Percentiles rank a stretch among this genome's conserved stretches.
These are phyloP conservation scores for Dascyllus trimaculatus DNA, from an alignment of 2,113 vertebrate species.

Conservation along the genomic window DNA sequence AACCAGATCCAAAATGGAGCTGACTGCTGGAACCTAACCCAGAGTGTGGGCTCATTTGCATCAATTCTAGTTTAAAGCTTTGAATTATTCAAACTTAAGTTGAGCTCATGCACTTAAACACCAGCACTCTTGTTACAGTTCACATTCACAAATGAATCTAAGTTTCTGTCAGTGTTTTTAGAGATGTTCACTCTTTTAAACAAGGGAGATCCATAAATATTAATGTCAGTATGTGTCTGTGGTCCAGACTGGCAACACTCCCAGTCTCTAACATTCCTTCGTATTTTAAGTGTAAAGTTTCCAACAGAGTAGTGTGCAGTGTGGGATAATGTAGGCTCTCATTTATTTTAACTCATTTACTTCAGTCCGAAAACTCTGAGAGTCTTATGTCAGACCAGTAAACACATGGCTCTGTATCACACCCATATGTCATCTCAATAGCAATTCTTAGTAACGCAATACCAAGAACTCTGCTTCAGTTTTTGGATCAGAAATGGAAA, in stretches of 20 bases:
- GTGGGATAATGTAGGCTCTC: background rate
- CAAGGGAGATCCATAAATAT: no score
- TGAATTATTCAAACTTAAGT: constrained; percentile 47
- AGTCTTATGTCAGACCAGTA: constrained; percentile 30
- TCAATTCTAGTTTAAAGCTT: constrained; percentile 15
- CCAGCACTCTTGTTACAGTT: constrained; percentile 19
- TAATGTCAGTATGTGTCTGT: no score
- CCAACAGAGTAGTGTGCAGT: background rate
- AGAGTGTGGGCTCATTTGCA: background rate
- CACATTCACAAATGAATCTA: constrained; percentile 12
- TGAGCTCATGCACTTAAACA: background rate
- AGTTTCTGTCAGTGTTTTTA: background rate
- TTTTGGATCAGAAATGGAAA: constrained; percentile 29
- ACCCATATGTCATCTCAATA: constrained; percentile 9
- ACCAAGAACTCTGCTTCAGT: constrained; percentile 32
- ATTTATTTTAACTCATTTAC: background rate
- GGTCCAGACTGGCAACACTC: background rate
- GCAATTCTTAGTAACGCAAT: constrained; percentile 44
- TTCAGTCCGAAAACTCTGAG: constrained; percentile 17
- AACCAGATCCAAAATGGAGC: background rate
- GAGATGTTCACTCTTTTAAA: no score
- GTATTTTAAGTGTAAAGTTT: background rate
- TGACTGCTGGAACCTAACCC: background rate
- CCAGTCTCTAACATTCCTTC: background rate
- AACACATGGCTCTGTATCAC: constrained; percentile 19